Conservation (phyloP, 2,888 invertebrate species). For the Odontothrips loti region DNA sequence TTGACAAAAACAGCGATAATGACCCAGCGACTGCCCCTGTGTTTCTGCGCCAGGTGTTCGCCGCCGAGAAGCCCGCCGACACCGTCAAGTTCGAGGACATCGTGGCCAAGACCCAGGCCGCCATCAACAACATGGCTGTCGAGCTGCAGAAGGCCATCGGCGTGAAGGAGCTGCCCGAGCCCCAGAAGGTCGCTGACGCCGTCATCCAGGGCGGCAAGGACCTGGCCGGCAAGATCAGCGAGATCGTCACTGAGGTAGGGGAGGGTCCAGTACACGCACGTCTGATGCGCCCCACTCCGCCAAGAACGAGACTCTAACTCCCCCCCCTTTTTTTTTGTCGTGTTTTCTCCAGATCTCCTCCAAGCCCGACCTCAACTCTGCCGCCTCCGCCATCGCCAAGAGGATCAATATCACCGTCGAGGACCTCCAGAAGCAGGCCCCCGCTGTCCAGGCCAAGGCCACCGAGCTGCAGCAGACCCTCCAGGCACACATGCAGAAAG, state of each 20-base stretch:
- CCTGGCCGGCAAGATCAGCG: constrained; percentile 12
- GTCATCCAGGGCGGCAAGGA: constrained; percentile 14
- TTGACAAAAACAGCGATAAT: neutral
- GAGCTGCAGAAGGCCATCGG: constrained; percentile 13
- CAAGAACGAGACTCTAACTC: too few relatives aligned
- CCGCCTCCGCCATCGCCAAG: neutral
- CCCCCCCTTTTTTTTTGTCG: neutral
- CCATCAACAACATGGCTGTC: neutral
- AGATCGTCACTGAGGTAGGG: neutral
- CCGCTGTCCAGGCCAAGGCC: constrained; percentile 2
- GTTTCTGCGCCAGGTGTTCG: neutral
- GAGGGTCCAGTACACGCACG: too few relatives aligned
- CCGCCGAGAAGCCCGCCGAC: constrained; percentile 8
- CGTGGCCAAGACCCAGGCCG: constrained; percentile 13
- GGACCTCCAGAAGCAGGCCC: constrained; percentile 11
- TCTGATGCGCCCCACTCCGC: too few relatives aligned
- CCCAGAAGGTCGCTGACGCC: constrained; percentile 5
- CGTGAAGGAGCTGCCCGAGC: constrained; percentile 9
- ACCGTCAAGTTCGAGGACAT: neutral
- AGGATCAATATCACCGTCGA: neutral
- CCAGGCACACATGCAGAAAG: neutral
- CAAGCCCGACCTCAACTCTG: constrained; percentile 10
- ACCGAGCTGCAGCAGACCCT: constrained; percentile 4
- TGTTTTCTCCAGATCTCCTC: neutral
- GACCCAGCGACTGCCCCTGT: neutral